phyloP scores from a whole-genome alignment of 2,113 vertebrate genomes.

The Himantopus leucocephalus region DNA sequence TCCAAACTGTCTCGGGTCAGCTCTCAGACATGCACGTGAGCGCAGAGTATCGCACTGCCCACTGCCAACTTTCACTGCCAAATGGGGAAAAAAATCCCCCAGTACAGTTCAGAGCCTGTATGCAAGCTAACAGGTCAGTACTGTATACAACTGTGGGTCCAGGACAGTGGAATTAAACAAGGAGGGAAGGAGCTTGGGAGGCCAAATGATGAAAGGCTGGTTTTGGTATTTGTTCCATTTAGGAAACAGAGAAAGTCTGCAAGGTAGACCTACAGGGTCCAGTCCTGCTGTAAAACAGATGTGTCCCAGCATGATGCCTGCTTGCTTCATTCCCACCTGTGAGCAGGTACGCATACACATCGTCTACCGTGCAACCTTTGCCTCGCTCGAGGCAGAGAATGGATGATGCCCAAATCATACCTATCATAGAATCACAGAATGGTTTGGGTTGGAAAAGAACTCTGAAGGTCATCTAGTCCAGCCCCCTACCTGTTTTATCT shows the following conservation, averaged over 20 bases:
- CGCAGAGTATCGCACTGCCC: neutral
- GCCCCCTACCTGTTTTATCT: neutral
- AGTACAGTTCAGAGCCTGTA: neutral
- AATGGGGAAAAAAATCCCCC: neutral
- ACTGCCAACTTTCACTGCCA: neutral
- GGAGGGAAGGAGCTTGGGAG: neutral
- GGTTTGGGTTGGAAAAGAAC: neutral
- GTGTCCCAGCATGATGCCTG: too few species aligned
- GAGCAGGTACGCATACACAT: fast-evolving
- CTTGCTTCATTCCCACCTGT: neutral
- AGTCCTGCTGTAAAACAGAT: neutral
- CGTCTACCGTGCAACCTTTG: neutral
- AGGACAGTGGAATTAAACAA: neutral
- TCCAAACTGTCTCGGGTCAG: neutral
- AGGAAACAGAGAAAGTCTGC: neutral
- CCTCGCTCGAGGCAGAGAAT: neutral
- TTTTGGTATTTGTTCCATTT: neutral
- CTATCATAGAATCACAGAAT: neutral
- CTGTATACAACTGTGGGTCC: neutral
- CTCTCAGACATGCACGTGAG: neutral
- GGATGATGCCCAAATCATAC: neutral
- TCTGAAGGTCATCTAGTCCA: neutral
- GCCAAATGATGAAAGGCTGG: neutral
- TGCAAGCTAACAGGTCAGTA: neutral
- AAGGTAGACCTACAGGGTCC: neutral